Evolutionary conservation across 2,888 invertebrate genomes (phyloP), one percentile per base, ranked within the genome.

Genomic region (Drosophila buzzatii): DNA sequence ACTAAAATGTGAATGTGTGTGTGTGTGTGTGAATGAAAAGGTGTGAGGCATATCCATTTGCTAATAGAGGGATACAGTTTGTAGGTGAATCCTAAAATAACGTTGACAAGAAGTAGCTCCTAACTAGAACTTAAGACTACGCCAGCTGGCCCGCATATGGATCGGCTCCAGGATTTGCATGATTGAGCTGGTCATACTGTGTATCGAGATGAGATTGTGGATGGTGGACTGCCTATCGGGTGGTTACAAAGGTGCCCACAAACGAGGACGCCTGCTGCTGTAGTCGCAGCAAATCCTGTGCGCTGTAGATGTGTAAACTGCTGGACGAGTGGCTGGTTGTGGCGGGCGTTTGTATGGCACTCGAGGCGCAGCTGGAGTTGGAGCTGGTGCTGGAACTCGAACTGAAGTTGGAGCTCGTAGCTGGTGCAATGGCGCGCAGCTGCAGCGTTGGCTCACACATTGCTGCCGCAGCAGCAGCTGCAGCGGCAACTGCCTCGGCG

Each of bases 251-350:
- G 52, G 20, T 65, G 55, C 76, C 80, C 51, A 79, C 64, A 9
- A 72, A 68, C 3, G 49, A 31, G 39, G 49, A 49, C 16, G 49
- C 45, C 35, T 55, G 55, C 41, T 55, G 59, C 63, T 91, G 91
- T 6, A 92, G 35, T 35, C 83, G 79, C 70, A 92, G 70, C 68
- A 92, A 58, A 61, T 92, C 92, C 63, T 82, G 84, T 37, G 91
- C 81, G 52, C 62, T 84, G 67, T 88, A 92, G 39, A 92, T 69
- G 61, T 90, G 91, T 52, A 92, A 52, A 35, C 79, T 79, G 58
- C 80, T 41, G 57, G 73, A 8, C 51, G 37, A 55, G 23, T 41
- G 55, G 27, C 27, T 55, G 39, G 12, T 18, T n/a, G 47, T 41
- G 53, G 58, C 63, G 53, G 56, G 41, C 33, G 27, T 51, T 49